These are phyloP conservation scores for Myotis findleyi DNA, from an alignment of 2,797 vertebrate genomes.

Conservation along the genomic window DNA sequence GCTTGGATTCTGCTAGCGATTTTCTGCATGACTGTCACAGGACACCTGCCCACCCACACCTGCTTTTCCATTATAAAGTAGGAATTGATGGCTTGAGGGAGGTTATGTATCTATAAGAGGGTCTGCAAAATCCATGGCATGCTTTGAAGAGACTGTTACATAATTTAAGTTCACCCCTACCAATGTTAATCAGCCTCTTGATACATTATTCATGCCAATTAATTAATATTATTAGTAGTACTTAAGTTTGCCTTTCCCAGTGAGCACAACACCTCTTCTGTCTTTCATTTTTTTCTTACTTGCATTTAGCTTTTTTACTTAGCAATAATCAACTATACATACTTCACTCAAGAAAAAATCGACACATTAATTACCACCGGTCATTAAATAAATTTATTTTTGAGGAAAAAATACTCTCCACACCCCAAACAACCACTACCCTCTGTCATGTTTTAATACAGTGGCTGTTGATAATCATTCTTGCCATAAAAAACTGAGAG, in stretches of 20 bases:
- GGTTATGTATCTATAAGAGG: not conserved
- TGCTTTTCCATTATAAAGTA: not conserved
- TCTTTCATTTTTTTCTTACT: conserved; percentile 24
- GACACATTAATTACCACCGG: not conserved
- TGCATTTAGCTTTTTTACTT: conserved; percentile 56
- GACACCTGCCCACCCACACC: not conserved
- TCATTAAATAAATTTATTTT: conserved; percentile 46
- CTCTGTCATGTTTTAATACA: not conserved
- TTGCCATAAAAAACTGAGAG: not conserved
- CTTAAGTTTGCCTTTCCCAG: conserved; percentile 54
- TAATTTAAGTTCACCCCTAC: conserved; percentile 64
- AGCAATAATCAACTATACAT: not conserved
- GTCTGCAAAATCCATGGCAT: not conserved
- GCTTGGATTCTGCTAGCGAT: not conserved
- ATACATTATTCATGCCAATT: conserved; percentile 71
- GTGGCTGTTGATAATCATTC: not conserved
- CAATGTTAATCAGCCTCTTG: conserved; percentile 51
- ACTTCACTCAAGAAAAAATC: not conserved
- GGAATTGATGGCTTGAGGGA: conserved; percentile 43
- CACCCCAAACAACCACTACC: not conserved
- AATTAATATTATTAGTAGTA: conserved; percentile 70
- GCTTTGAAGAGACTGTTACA: conserved; percentile 42
- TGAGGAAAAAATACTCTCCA: not conserved
- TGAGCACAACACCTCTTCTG: conserved; percentile 46
- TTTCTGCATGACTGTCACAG: not conserved